phyloP scores from a whole-genome alignment of 1,140 invertebrate genomes.

The Andricus grossulariae region DNA sequence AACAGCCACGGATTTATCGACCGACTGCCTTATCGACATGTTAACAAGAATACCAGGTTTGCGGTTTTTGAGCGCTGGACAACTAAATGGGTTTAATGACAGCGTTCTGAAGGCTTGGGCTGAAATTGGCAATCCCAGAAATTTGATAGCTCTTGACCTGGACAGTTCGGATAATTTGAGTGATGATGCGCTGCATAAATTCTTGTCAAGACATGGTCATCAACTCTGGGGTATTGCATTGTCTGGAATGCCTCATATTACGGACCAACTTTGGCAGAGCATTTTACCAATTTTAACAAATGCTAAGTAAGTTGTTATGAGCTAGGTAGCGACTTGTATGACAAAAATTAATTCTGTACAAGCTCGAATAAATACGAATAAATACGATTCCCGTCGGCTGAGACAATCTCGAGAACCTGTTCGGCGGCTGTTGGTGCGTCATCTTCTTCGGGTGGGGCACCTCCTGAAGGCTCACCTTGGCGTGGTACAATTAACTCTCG shows the following conservation, averaged over 20 bases:
- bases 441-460: too few relatives aligned
- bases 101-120: conserved; percentile 92
- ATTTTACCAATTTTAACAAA: conserved; percentile 93
- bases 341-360: too few relatives aligned
- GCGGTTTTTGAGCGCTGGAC: conserved; percentile 94
- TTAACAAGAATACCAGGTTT: conserved; percentile 91
- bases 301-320: conserved; percentile 83
- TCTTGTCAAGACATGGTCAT: conserved; percentile 91
- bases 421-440: too few relatives aligned
- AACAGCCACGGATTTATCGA: conserved; percentile 95
- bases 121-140: conserved; percentile 90
- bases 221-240: conserved; percentile 92
- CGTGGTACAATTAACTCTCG: too few relatives aligned
- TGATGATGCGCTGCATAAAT: conserved; percentile 94
- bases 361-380: too few relatives aligned
- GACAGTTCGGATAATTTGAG: conserved; percentile 96
- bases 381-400: too few relatives aligned
- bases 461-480: too few relatives aligned
- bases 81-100: conserved; percentile 98
- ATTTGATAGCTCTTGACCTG: conserved; percentile 92
- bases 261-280: conserved; percentile 97
- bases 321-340: neutral
- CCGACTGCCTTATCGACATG: conserved; percentile 95
- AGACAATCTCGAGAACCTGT: too few relatives aligned
- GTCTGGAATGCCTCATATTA: conserved; percentile 97